Conservation (phyloP, 2,113 vertebrate species). For the Chionis minor region DNA sequence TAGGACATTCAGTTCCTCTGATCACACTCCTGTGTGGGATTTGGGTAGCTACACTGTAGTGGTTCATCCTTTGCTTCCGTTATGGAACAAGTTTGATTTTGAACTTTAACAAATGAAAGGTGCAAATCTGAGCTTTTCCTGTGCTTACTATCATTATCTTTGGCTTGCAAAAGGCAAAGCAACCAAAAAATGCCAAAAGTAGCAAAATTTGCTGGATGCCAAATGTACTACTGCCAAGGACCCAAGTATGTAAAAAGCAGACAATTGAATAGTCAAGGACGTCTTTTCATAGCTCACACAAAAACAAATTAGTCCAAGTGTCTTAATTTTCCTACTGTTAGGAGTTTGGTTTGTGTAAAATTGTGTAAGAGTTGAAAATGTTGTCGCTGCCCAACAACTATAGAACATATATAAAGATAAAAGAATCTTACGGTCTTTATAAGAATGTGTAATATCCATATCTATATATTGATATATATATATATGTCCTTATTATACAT, state of each 20-base stretch:
- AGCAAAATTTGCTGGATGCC: background rate
- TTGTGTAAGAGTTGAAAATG: background rate
- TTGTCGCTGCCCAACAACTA: background rate
- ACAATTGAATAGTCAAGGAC: background rate
- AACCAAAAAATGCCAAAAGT: background rate
- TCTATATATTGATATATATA: background rate
- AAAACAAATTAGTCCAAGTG: background rate
- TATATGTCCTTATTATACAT: background rate
- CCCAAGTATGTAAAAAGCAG: background rate
- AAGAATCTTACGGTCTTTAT: background rate
- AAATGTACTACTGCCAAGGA: background rate
- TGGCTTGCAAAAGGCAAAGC: background rate
- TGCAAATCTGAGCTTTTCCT: background rate
- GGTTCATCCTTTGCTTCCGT: background rate
- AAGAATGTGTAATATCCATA: background rate
- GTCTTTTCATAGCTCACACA: background rate
- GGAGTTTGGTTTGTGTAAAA: background rate
- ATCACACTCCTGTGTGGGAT: background rate
- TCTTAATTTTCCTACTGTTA: background rate
- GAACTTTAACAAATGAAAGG: background rate
- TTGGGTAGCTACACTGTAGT: background rate
- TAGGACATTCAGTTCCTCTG: background rate
- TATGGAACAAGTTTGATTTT: background rate
- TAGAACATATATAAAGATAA: background rate
- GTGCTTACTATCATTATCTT: background rate